phyloP scores from a whole-genome alignment of 2,797 vertebrate species.

The Zalophus californianus region DNA sequence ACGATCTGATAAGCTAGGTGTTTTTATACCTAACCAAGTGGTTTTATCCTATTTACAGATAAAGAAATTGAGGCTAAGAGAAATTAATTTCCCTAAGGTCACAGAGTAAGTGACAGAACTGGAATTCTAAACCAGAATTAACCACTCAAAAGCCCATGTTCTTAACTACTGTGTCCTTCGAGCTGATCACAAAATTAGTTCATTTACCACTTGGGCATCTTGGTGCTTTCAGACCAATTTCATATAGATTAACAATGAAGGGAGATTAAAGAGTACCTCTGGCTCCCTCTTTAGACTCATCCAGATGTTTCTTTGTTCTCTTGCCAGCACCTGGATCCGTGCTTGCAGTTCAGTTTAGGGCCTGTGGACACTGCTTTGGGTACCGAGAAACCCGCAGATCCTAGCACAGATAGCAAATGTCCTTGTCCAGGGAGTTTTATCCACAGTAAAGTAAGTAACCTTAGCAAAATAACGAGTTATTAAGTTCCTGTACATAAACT shows the following conservation, averaged over 20 bases:
- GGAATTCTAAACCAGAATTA: constrained; percentile 47
- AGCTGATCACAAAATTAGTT: constrained; percentile 17
- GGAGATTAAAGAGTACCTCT: background rate
- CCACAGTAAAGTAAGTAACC: background rate
- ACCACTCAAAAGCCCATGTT: background rate
- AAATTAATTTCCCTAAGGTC: background rate
- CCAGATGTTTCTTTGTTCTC: background rate
- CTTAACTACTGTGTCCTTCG: background rate
- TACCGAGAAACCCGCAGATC: background rate
- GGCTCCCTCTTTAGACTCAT: background rate
- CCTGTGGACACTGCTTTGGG: background rate
- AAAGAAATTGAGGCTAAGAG: constrained; percentile 28
- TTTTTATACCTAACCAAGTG: background rate
- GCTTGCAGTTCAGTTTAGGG: background rate
- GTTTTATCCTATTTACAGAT: constrained; percentile 12
- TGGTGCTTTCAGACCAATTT: background rate
- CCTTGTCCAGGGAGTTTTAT: background rate
- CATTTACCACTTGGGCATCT: background rate
- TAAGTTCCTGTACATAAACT: background rate
- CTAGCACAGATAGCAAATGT: background rate
- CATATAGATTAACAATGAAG: background rate
- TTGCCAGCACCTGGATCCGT: background rate
- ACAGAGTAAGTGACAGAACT: background rate
- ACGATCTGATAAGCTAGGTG: background rate
- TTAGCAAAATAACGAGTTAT: background rate